Evolutionary conservation across 2,888 invertebrate genomes (phyloP).

Genomic region (Athripsodes cinereus): DNA sequence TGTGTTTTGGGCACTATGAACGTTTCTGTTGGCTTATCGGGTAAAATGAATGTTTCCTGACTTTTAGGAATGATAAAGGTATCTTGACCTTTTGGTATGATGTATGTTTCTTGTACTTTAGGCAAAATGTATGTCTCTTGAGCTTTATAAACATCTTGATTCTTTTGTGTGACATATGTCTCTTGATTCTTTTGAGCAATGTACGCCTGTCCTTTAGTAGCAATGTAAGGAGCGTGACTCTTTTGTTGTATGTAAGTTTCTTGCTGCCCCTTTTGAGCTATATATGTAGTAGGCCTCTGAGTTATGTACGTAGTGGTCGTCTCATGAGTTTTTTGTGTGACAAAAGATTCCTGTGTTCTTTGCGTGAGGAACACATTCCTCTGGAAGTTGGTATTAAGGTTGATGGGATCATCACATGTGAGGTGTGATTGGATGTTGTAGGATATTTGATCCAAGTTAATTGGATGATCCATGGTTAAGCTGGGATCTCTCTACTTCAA

Average conservation of each 20-base stretch:
- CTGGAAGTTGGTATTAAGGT: slow-evolving; percentile 19
- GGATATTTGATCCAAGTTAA: slow-evolving; percentile 16
- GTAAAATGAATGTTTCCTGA: slow-evolving; percentile 6
- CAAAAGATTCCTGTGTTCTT: slow-evolving; percentile 10
- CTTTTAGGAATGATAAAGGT: slow-evolving; percentile 11
- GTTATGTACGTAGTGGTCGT: slow-evolving; percentile 8
- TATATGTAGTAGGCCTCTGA: slow-evolving; percentile 8
- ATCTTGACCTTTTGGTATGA: slow-evolving; percentile 14
- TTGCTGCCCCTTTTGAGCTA: slow-evolving; percentile 14
- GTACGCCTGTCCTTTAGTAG: slow-evolving; percentile 17
- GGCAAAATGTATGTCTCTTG: slow-evolving; percentile 9
- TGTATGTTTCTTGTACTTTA: slow-evolving; percentile 12
- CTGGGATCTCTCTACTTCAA: not conserved
- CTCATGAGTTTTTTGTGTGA: slow-evolving; percentile 13
- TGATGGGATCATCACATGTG: slow-evolving; percentile 10
- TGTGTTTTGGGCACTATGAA: slow-evolving; percentile 12
- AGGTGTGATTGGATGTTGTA: slow-evolving; percentile 13
- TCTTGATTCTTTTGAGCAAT: slow-evolving; percentile 15
- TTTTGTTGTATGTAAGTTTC: slow-evolving; percentile 15
- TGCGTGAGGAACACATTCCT: slow-evolving; percentile 13
- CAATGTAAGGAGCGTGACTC: slow-evolving; percentile 11
- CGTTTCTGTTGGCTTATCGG: slow-evolving; percentile 8
- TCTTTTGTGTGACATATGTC: slow-evolving; percentile 13
- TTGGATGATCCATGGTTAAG: slow-evolving; percentile 12
- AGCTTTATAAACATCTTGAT: slow-evolving; percentile 8